phyloP scores from a whole-genome alignment of 35 echinoderm and acorn worm species.

The Ophiothrix spiculata region DNA sequence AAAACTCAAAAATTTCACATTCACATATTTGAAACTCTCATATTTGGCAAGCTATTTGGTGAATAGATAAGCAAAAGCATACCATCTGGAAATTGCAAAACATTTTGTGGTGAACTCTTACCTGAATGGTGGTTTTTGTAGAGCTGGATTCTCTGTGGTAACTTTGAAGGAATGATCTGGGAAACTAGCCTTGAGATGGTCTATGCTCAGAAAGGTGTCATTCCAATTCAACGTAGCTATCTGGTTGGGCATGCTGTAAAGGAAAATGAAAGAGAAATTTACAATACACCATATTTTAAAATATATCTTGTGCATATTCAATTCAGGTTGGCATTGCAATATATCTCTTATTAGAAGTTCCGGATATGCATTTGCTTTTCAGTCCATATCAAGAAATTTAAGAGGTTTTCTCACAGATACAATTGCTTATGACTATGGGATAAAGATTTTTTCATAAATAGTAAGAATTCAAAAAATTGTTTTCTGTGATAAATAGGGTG shows the following conservation, averaged over 20 bases:
- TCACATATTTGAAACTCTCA: too few relatives aligned
- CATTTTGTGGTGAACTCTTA: too few relatives aligned
- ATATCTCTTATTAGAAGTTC: not conserved
- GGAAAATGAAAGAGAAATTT: not conserved
- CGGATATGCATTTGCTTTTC: not conserved
- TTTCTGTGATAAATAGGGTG: too few relatives aligned
- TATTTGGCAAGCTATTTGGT: too few relatives aligned
- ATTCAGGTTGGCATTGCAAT: not conserved
- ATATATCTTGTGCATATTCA: not conserved
- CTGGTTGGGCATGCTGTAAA: constrained; percentile 59
- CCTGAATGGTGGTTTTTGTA: constrained; percentile 81
- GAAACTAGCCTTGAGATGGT: constrained; percentile 83
- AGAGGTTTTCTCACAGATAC: not conserved
- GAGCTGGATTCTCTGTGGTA: constrained; percentile 46
- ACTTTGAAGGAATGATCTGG: constrained; percentile 70
- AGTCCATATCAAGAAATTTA: not conserved
- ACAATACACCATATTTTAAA: too few relatives aligned
- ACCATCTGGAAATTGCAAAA: too few relatives aligned
- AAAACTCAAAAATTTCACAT: too few relatives aligned
- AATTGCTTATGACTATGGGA: not conserved
- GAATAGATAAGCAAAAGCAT: too few relatives aligned
- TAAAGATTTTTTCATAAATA: too few relatives aligned
- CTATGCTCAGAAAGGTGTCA: constrained; percentile 76
- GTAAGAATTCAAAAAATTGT: too few relatives aligned
- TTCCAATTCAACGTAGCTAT: constrained; percentile 76